Percentiles rank a stretch among this genome's conserved stretches.
Evolutionary conservation across 2,797 vertebrate species (phyloP).

Genomic region (Chrosomus eos): DNA sequence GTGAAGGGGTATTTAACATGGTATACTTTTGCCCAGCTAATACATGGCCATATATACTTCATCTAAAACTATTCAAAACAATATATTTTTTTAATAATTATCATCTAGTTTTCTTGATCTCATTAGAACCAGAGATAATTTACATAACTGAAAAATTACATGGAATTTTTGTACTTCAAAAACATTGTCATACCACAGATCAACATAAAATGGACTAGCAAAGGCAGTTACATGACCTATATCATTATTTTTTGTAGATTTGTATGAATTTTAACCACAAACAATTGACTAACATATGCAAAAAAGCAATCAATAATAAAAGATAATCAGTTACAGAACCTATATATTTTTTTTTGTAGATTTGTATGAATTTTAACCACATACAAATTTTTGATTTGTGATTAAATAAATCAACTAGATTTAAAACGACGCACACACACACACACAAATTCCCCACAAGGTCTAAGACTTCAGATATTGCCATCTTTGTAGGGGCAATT

Average conservation of each 20-base stretch:
- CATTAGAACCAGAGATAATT: too few relatives aligned
- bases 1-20: not conserved
- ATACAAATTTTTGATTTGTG: too few relatives aligned
- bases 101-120: not conserved
- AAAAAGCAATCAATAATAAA: too few relatives aligned
- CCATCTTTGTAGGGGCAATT: not conserved
- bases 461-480: not conserved
- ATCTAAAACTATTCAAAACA: not conserved
- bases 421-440: too few relatives aligned
- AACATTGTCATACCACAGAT: not conserved
- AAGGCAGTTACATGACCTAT: not conserved
- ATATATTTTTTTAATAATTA: not conserved
- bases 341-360: not conserved
- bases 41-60: not conserved
- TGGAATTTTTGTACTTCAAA: not conserved
- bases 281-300: too few relatives aligned
- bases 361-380: not conserved
- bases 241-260: not conserved
- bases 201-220: not conserved
- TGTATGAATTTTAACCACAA: too few relatives aligned
- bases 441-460: not conserved
- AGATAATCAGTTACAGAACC: not conserved
- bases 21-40: not conserved
- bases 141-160: not conserved
- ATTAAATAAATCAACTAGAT: too few relatives aligned